Evolutionary conservation across 1,140 invertebrate genomes (phyloP).

Genomic region (Atta colombica): DNA sequence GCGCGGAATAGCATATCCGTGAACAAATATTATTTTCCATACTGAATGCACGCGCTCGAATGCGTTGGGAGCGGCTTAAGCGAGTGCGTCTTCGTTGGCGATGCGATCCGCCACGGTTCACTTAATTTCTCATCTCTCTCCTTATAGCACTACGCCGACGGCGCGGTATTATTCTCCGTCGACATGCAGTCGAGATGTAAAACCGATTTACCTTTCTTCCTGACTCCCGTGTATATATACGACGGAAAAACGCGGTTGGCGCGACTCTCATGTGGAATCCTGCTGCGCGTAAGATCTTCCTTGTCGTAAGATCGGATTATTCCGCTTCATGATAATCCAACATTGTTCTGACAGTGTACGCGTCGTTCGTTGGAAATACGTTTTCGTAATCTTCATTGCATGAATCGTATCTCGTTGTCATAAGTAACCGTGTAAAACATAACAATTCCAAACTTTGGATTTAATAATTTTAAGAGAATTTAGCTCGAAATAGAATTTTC

Average conservation of each 20-base stretch:
- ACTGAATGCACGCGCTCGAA: constrained; percentile 67
- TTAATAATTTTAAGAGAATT: not conserved
- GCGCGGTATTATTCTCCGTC: constrained; percentile 68
- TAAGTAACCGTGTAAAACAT: not conserved
- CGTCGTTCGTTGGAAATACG: constrained; percentile 47
- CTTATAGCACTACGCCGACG: constrained; percentile 52
- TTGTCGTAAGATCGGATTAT: constrained; percentile 61
- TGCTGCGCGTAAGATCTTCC: constrained; percentile 37
- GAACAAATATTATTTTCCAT: constrained; percentile 77
- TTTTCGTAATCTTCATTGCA: constrained; percentile 45
- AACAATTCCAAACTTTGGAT: not conserved
- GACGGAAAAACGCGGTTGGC: constrained; percentile 26
- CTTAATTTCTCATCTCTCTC: constrained; percentile 76
- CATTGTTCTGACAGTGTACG: constrained; percentile 47
- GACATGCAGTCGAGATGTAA: constrained; percentile 63
- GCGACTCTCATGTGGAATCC: constrained; percentile 11
- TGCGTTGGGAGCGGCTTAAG: constrained; percentile 71
- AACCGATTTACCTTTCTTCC: constrained; percentile 69
- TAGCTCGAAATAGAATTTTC: not conserved
- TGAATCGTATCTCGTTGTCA: constrained; percentile 8
- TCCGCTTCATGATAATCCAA: constrained; percentile 58
- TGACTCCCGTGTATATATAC: constrained; percentile 31
- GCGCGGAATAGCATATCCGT: constrained; percentile 51
- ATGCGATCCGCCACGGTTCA: constrained; percentile 75
- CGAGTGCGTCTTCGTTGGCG: constrained; percentile 64